Evolutionary conservation across 1,140 invertebrate genomes (phyloP).

Genomic region (Matsumurasca onukii): DNA sequence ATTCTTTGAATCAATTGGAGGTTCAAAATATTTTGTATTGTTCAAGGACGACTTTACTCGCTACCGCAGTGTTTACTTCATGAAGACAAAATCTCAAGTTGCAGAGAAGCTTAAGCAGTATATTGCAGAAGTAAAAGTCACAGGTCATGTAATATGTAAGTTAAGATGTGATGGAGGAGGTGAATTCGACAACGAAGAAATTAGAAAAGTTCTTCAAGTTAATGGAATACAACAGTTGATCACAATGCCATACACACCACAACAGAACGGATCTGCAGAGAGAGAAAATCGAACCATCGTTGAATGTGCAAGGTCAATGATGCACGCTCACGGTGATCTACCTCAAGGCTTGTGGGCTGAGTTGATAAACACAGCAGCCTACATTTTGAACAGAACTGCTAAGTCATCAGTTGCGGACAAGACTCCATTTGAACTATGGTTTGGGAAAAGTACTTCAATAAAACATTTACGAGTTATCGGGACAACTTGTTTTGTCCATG

Average conservation of each 20-base stretch:
- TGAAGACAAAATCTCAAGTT: slow-evolving; percentile 46
- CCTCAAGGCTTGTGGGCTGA: slow-evolving; percentile 45
- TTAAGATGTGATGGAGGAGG: slow-evolving; percentile 44
- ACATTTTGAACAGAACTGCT: slow-evolving; percentile 46
- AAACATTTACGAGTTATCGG: slow-evolving; percentile 37
- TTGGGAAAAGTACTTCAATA: slow-evolving; percentile 35
- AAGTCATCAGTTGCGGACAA: slow-evolving; percentile 39
- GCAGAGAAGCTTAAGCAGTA: slow-evolving; percentile 39
- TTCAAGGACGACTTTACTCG: slow-evolving; percentile 42
- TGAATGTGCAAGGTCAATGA: slow-evolving; percentile 42
- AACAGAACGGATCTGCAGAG: slow-evolving; percentile 49
- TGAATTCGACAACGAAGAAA: slow-evolving; percentile 43
- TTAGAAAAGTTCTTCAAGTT: slow-evolving; percentile 40
- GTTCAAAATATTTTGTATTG: slow-evolving; percentile 41
- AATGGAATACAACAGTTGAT: slow-evolving; percentile 40
- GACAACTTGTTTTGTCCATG: slow-evolving; percentile 37
- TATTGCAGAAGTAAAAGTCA: slow-evolving; percentile 42
- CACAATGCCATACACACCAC: slow-evolving; percentile 44
- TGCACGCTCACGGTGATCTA: slow-evolving; percentile 28
- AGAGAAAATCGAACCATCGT: slow-evolving; percentile 47
- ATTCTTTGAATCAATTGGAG: slow-evolving; percentile 31
- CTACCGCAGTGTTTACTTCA: slow-evolving; percentile 43
- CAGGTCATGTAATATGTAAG: slow-evolving; percentile 40
- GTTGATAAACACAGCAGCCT: slow-evolving; percentile 44
- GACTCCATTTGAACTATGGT: slow-evolving; percentile 45